Evolutionary conservation across 1,140 invertebrate species (phyloP).

Genomic region (Papilio xuthus): DNA sequence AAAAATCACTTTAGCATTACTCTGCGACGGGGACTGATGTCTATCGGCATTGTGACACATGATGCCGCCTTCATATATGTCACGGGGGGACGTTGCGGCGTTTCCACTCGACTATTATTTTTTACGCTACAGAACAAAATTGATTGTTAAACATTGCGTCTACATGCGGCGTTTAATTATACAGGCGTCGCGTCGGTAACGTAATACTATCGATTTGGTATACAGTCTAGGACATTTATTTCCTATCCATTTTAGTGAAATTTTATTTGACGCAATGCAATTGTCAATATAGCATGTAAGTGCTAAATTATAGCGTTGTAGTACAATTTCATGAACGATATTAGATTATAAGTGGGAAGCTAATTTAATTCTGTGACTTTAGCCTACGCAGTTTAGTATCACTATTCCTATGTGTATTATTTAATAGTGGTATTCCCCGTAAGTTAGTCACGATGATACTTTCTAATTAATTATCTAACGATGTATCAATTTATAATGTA

Average conservation of each 20-base stretch:
- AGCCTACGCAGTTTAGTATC: not conserved
- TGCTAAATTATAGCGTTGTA: not conserved
- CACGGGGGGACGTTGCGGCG: constrained; percentile 67
- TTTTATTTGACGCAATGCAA: not conserved
- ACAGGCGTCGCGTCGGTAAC: constrained; percentile 40
- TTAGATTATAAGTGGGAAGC: not conserved
- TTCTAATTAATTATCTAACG: not conserved
- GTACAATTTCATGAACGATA: not conserved
- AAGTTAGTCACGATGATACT: not conserved
- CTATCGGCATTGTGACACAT: constrained; percentile 74
- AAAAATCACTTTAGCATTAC: constrained; percentile 79
- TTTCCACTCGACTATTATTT: constrained; percentile 73
- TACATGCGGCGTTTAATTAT: constrained; percentile 51
- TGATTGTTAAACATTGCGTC: constrained; percentile 60
- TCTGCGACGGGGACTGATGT: constrained; percentile 73
- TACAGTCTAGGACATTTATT: not conserved
- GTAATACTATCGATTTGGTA: constrained; percentile 16
- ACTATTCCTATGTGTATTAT: not conserved
- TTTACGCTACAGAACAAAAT: constrained; percentile 71
- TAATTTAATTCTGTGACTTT: not conserved
- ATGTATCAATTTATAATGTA: not conserved
- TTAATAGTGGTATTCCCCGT: constrained; percentile 8
- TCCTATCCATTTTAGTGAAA: not conserved
- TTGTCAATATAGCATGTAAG: not conserved
- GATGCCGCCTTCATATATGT: constrained; percentile 72